phyloP scores from a whole-genome alignment of 2,113 vertebrate species.

The Hystrix cristata region DNA sequence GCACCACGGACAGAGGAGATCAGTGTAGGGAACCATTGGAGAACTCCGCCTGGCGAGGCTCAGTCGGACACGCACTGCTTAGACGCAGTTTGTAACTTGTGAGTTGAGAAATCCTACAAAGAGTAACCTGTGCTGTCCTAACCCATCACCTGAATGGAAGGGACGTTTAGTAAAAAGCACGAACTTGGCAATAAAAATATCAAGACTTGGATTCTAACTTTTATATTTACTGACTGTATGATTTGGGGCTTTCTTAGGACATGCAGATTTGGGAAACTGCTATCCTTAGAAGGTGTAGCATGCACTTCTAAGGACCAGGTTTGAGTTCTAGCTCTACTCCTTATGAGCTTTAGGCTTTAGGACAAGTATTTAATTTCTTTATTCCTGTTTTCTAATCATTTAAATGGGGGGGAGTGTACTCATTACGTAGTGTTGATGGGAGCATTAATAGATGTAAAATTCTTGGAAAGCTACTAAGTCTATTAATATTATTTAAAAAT shows the following conservation, averaged over 20 bases:
- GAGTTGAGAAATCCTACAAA: not conserved
- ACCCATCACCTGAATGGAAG: not conserved
- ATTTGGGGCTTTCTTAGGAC: not conserved
- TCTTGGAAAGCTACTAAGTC: not conserved
- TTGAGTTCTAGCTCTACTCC: not conserved
- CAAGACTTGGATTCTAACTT: conserved; percentile 35
- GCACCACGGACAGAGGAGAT: conserved; percentile 70
- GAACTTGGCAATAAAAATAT: not conserved
- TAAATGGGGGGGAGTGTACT: not conserved
- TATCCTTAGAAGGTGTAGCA: not conserved
- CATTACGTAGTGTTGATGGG: not conserved
- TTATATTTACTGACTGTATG: not conserved
- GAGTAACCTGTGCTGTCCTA: not conserved
- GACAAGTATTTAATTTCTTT: not conserved
- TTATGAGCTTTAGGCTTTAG: not conserved
- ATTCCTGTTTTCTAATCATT: conserved; percentile 22
- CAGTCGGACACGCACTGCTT: not conserved
- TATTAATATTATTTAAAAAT: not conserved
- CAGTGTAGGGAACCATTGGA: rapidly evolving
- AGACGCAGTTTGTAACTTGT: not conserved
- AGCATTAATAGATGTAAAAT: not conserved
- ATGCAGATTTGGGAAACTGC: not conserved
- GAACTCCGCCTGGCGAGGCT: not conserved
- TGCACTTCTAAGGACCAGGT: not conserved
- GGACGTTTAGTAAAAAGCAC: not conserved